phyloP scores from a whole-genome alignment of 2,113 vertebrate species.

The Pteronura brasiliensis region DNA sequence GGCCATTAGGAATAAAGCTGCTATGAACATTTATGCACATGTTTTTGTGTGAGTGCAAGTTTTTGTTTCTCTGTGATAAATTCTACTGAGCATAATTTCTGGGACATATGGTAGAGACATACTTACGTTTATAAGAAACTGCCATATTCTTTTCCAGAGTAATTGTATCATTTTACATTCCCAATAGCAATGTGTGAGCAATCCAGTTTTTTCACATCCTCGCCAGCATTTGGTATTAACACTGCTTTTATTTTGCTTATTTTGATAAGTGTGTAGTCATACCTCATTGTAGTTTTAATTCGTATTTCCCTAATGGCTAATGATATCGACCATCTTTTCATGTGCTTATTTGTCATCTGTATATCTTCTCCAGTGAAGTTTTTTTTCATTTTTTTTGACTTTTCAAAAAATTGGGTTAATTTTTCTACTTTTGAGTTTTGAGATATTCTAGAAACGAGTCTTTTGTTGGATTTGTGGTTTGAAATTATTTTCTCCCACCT shows the following conservation, averaged over 20 bases:
- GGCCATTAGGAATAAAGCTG: background rate
- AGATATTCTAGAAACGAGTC: background rate
- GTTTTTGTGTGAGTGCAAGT: background rate
- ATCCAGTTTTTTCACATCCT: background rate
- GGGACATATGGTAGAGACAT: too few relatives aligned
- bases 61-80: background rate
- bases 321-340: background rate
- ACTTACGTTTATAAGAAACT: too few relatives aligned
- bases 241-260: background rate
- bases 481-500: background rate
- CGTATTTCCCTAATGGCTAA: background rate
- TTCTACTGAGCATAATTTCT: background rate
- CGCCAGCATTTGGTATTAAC: background rate
- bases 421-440: background rate
- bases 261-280: background rate
- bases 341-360: background rate
- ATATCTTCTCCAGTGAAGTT: background rate
- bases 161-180: too few relatives aligned
- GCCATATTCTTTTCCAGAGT: too few relatives aligned
- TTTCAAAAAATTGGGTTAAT: background rate
- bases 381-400: background rate
- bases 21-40: background rate
- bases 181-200: background rate
- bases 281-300: background rate
- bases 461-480: background rate